Conservation (phyloP, 1,140 invertebrate genomes). For the Diachasma alloeum region DNA sequence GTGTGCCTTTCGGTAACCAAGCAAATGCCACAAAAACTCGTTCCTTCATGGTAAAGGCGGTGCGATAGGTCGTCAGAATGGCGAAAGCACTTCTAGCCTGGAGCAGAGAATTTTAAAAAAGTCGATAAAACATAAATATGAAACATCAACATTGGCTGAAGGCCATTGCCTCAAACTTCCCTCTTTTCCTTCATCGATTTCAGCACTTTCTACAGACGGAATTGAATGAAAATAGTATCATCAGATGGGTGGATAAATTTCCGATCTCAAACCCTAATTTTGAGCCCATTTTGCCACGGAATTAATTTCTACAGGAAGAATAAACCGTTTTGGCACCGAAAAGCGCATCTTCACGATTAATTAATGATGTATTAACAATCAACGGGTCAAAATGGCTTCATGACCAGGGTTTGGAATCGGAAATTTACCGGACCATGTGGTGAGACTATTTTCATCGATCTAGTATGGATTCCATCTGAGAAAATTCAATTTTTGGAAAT, state of each 20-base stretch:
- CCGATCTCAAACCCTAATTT: not conserved
- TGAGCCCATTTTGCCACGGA: no score
- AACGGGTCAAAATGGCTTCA: no score
- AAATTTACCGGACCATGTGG: no score
- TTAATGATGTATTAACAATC: no score
- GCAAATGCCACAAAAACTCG: constrained; percentile 50
- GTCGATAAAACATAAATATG: constrained; percentile 16
- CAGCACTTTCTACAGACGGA: not conserved
- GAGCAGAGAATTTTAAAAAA: constrained; percentile 17
- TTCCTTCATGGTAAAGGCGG: constrained; percentile 51
- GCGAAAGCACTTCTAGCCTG: constrained; percentile 44
- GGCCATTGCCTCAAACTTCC: constrained; percentile 3
- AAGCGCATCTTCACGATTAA: no score
- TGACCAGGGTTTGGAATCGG: no score
- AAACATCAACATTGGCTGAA: constrained; percentile 16
- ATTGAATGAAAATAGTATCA: not conserved
- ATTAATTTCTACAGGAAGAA: no score
- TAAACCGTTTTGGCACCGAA: no score
- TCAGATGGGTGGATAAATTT: not conserved
- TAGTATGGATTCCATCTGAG: no score
- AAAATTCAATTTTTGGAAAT: not conserved
- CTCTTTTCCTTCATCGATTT: not conserved
- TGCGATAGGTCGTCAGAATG: constrained; percentile 38
- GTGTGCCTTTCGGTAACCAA: constrained; percentile 57
- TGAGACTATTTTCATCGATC: no score